Percentiles rank a stretch among this genome's conserved stretches.
These are phyloP conservation scores for Acanthococcus lagerstroemiae DNA, from an alignment of 2,888 invertebrate species.

Conservation along the genomic window DNA sequence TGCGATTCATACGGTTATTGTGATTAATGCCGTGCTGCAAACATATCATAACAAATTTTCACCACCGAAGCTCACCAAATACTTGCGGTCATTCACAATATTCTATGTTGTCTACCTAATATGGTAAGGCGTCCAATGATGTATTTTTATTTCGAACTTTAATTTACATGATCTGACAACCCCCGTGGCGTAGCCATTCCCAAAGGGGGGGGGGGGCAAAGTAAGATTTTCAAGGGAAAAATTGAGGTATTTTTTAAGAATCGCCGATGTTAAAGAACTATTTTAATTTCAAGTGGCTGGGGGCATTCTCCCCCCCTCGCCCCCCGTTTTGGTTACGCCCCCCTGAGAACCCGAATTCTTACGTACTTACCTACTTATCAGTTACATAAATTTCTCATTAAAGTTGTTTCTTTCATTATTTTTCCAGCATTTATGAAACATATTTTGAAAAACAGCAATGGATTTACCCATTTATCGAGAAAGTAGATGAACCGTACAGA, in stretches of 20 bases:
- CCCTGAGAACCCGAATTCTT: too few species aligned
- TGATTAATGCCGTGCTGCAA: constrained; percentile 42
- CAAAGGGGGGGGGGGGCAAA: too few species aligned
- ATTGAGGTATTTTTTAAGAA: too few species aligned
- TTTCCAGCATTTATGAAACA: constrained; percentile 42
- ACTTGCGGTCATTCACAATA: not conserved
- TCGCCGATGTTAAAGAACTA: too few species aligned
- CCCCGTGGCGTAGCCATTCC: too few species aligned
- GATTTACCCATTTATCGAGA: constrained; percentile 48
- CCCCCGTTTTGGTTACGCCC: too few species aligned
- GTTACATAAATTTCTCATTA: too few species aligned
- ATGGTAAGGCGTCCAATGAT: not conserved
- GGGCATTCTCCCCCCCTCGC: too few species aligned
- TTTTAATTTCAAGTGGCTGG: too few species aligned
- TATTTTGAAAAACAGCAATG: constrained; percentile 45
- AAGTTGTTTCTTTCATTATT: too few species aligned
- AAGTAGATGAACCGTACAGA: constrained; percentile 45
- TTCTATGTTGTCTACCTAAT: not conserved
- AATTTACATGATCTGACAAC: not conserved
- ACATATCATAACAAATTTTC: not conserved
- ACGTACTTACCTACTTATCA: too few species aligned
- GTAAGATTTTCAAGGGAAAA: too few species aligned
- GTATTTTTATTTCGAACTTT: not conserved
- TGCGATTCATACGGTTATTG: constrained; percentile 49
- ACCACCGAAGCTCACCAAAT: not conserved